phyloP scores from a whole-genome alignment of 2,113 vertebrate species.

The Nothobranchius kuhntae region DNA sequence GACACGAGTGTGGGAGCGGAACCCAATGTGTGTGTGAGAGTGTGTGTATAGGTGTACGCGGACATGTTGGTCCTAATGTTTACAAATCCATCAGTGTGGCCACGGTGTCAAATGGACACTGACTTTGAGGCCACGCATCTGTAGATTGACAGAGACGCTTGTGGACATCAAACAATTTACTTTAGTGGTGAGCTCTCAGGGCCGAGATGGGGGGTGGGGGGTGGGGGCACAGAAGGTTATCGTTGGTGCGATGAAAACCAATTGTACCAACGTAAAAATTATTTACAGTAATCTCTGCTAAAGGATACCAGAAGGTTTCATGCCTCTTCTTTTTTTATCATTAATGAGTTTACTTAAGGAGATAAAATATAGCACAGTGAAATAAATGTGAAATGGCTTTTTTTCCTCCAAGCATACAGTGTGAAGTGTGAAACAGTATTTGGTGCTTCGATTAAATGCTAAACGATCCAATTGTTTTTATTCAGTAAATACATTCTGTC shows the following conservation, averaged over 20 bases:
- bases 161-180: constrained; percentile 36
- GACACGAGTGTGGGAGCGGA: constrained; percentile 48
- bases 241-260: constrained; percentile 33
- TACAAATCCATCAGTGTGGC: constrained; percentile 76
- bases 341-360: constrained; percentile 9
- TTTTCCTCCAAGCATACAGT: not conserved
- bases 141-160: constrained; percentile 53
- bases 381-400: not conserved
- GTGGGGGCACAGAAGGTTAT: constrained; percentile 30
- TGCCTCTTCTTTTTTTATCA: constrained; percentile 22
- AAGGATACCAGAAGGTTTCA: not conserved
- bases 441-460: no score
- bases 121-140: constrained; percentile 67
- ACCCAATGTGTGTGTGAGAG: constrained; percentile 38
- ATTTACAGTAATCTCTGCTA: constrained; percentile 31
- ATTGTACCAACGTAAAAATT: constrained; percentile 27
- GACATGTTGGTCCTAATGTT: constrained; percentile 70
- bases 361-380: not conserved
- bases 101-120: constrained; percentile 76
- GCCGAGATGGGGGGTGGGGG: constrained; percentile 10
- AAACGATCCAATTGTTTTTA: no score
- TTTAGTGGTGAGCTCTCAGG: constrained; percentile 20
- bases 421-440: not conserved
- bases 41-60: constrained; percentile 29
- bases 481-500: no score